Base-by-base conservation (phyloP, 2,797 vertebrate genomes). In the Etheostoma perlongum region DNA sequence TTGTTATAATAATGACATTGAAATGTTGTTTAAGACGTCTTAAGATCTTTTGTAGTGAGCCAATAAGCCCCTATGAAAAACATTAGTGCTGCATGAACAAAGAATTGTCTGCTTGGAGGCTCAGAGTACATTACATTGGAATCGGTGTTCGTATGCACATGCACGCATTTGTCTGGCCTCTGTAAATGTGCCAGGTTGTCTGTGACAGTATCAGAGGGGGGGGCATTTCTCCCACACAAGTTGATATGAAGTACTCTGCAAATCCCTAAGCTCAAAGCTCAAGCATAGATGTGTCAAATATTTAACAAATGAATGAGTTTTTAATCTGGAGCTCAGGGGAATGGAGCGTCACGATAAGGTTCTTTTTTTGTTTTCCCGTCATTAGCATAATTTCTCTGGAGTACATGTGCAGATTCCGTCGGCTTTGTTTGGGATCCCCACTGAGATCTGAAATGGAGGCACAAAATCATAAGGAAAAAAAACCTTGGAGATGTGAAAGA, bases 271-370 rank as follows among this genome's bases (percentile, higher is more conserved):
- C 93, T 91, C 86, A 89, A 83, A 89, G 90, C 93, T 94, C 87
- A 89, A 92, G 91, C 90, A 90, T 88, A 92, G 90, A 94, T 94
- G 92, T 94, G 94, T 94, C 92, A 94, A 94, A 95, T 95, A 94
- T 95, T 95, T 93, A 93, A 95, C 92, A 94, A 94, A 95, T 94
- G 92, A 94, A 94, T 94, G 93, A 92, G 94, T 94, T 94, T 94
- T 93, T 95, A 95, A 95, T 95, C 94, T 94, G 89, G 78, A 81
- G 91, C 94, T 94, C 93, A 88, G 86, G 94, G 94, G 94, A 94
- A 92, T 89, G 90, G 89, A 92, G 82, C 87, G 82, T 88, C 89
- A 91, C 78, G 93, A 95, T 94, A 95, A 94, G 92, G 90, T 89
- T 91, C 84, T 85, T 87, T 89, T 90, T 88, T 90, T 92, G 87